These are phyloP conservation scores for Capreolus pygargus DNA, from an alignment of 2,113 vertebrate species.

Conservation along the genomic window DNA sequence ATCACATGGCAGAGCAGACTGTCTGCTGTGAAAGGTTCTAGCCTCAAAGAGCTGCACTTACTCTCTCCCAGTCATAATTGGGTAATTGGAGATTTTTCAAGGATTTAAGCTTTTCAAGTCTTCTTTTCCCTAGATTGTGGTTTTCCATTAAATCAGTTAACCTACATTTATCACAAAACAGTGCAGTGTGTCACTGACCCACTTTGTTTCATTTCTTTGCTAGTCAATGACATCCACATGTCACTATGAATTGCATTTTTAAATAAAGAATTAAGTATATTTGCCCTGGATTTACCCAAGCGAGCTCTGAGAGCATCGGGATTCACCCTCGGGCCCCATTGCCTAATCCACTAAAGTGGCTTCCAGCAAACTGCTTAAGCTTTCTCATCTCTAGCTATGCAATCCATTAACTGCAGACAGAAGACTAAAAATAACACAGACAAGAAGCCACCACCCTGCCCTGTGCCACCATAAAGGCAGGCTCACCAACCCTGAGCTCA, in stretches of 20 bases:
- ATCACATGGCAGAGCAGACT: neutral
- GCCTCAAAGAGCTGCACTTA: neutral
- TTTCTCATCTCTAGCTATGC: neutral
- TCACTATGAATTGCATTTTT: conserved; percentile 28
- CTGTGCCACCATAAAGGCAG: neutral
- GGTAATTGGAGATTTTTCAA: neutral
- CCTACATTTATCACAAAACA: conserved; percentile 50
- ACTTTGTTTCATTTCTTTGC: conserved; percentile 30
- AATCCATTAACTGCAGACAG: neutral
- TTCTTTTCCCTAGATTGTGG: neutral
- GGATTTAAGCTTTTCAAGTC: neutral
- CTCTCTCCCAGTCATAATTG: neutral
- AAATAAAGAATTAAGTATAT: conserved; percentile 39
- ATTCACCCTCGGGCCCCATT: neutral
- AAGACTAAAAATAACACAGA: neutral
- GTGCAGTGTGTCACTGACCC: conserved; percentile 59
- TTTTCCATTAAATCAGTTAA: conserved; percentile 36
- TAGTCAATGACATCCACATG: conserved; percentile 34
- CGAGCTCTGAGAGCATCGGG: neutral
- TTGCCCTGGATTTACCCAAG: conserved; percentile 28
- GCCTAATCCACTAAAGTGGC: neutral
- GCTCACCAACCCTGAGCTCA: neutral
- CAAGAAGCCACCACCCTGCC: neutral
- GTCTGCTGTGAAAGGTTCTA: neutral
- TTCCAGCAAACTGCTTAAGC: neutral